phyloP scores from a whole-genome alignment of 2,113 vertebrate genomes.

The Lophochroa leadbeateri region DNA sequence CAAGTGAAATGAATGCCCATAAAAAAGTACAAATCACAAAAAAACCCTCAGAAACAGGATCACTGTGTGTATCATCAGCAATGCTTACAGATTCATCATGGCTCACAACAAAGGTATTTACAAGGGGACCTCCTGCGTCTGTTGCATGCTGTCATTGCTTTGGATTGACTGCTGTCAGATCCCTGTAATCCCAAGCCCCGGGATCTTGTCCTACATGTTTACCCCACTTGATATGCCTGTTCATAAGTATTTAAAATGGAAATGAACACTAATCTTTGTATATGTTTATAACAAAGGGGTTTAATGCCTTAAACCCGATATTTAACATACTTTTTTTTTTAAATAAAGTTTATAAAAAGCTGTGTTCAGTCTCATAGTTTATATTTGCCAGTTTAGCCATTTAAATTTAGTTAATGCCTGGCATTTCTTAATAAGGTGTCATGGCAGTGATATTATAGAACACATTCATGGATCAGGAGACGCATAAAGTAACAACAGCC shows the following conservation, averaged over 20 bases:
- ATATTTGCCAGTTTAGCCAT: not conserved
- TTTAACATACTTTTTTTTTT: not conserved
- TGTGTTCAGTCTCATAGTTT: not conserved
- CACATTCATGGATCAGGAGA: not conserved
- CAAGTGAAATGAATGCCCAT: not conserved
- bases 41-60: not conserved
- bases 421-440: not conserved
- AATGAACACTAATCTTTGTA: constrained; percentile 55
- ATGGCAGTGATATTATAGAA: not conserved
- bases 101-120: constrained; percentile 59
- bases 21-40: not conserved
- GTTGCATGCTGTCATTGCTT: constrained; percentile 47
- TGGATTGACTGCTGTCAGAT: constrained; percentile 69
- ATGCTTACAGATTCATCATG: constrained; percentile 12
- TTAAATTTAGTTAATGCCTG: not conserved
- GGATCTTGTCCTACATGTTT: constrained; percentile 66
- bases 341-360: not conserved
- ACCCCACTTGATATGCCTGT: constrained; percentile 45
- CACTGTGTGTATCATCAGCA: not conserved
- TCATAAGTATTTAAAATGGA: constrained; percentile 57
- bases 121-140: constrained; percentile 63
- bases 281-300: constrained; percentile 35
- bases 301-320: constrained; percentile 36
- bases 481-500: not conserved
- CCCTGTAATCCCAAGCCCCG: constrained; percentile 56